Evolutionary conservation across 2,888 invertebrate genomes (phyloP).

Genomic region (Drosophila monieri): DNA sequence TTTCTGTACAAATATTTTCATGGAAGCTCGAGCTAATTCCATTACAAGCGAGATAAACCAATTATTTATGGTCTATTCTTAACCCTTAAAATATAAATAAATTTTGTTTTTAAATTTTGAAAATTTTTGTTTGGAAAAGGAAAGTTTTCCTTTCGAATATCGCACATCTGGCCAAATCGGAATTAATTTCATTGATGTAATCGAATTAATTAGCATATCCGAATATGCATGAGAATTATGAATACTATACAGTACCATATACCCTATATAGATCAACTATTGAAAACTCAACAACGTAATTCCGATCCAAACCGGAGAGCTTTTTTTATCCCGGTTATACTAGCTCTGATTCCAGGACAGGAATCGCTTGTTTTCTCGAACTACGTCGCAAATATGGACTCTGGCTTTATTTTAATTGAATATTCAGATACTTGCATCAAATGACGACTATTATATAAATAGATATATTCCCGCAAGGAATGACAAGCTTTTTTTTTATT

Average conservation of each 20-base stretch:
- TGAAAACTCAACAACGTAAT: conserved; percentile 6
- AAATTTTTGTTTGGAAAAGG: too few species aligned
- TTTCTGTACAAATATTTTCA: neutral
- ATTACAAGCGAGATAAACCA: neutral
- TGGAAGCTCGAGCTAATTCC: neutral
- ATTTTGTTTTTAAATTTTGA: too few species aligned
- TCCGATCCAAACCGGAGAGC: neutral
- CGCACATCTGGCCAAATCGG: conserved; percentile 24
- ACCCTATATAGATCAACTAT: conserved; percentile 9
- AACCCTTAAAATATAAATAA: too few species aligned
- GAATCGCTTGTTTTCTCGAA: neutral
- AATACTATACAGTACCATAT: too few species aligned
- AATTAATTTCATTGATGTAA: conserved; percentile 34
- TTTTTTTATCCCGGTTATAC: neutral
- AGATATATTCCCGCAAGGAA: neutral
- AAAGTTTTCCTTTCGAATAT: too few species aligned
- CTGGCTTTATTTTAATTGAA: neutral
- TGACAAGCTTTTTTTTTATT: neutral
- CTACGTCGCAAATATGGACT: conserved; percentile 1
- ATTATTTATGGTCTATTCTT: too few species aligned
- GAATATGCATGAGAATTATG: conserved; percentile 25
- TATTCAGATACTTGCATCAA: neutral
- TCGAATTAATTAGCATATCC: conserved; percentile 14
- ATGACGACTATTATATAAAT: neutral
- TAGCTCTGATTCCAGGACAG: conserved; percentile 5